A percentile compares a stretch with the other conserved stretches of the same genome.
phyloP scores from a whole-genome alignment of 2,797 vertebrate genomes.

The Pipistrellus nathusii region DNA sequence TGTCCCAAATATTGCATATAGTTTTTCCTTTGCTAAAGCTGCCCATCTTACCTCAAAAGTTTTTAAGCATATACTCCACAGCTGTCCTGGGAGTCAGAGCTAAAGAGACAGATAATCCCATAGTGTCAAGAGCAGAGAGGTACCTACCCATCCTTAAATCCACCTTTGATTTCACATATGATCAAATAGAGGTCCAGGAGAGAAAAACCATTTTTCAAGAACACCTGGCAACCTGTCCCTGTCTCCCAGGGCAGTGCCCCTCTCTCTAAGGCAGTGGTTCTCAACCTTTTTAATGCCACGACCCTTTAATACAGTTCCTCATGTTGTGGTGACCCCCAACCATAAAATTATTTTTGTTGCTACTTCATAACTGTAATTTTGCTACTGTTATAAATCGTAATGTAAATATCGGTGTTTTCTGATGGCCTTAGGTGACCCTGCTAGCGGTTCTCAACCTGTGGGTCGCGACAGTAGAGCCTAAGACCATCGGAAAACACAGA shows the following conservation, averaged over 20 bases:
- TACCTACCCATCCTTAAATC: background rate
- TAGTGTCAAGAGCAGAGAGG: background rate
- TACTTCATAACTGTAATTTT: too few species aligned
- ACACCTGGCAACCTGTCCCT: background rate
- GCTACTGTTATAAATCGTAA: too few species aligned
- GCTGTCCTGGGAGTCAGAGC: background rate
- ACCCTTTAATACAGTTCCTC: too few species aligned
- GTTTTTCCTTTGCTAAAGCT: background rate
- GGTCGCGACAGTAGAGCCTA: too few species aligned
- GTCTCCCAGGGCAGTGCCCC: background rate
- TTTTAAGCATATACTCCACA: background rate
- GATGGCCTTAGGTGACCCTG: too few species aligned
- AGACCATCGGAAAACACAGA: too few species aligned
- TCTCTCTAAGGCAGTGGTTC: background rate
- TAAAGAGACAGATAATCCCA: background rate
- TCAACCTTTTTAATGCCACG: too few species aligned
- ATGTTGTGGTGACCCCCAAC: too few species aligned
- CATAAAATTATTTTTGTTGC: too few species aligned
- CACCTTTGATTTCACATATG: conserved; percentile 36
- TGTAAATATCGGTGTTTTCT: too few species aligned
- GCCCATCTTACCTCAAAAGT: background rate
- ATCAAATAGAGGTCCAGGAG: conserved; percentile 16
- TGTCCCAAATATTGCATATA: background rate
- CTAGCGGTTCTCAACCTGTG: too few species aligned
- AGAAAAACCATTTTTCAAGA: background rate